Evolutionary conservation across 2,888 invertebrate genomes (phyloP).

Genomic region (Idaea straminata): DNA sequence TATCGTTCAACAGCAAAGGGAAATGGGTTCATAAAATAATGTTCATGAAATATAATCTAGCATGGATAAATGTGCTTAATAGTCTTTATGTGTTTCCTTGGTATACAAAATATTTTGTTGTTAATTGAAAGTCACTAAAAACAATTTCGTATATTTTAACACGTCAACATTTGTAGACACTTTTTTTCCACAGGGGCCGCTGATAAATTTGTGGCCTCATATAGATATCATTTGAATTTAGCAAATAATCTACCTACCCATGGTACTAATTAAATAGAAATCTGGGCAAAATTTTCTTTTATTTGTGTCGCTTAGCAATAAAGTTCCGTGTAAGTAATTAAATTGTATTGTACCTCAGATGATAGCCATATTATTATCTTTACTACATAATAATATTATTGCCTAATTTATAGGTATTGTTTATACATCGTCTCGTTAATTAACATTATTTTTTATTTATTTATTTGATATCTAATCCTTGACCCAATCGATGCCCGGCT

Average conservation of each 20-base stretch:
- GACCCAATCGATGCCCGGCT: conserved; percentile 24
- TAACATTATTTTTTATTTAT: not conserved
- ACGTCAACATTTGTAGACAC: too few species aligned
- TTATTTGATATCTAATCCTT: conserved; percentile 19
- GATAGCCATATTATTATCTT: not conserved
- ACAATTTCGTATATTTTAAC: not conserved
- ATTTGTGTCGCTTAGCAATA: too few species aligned
- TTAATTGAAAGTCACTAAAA: not conserved
- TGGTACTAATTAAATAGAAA: too few species aligned
- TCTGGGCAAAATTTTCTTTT: too few species aligned
- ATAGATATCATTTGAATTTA: too few species aligned
- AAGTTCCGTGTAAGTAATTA: too few species aligned
- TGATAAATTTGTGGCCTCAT: too few species aligned
- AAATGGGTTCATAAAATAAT: not conserved
- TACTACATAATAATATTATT: not conserved
- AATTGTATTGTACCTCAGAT: not conserved
- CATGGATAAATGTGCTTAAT: not conserved
- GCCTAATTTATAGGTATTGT: not conserved
- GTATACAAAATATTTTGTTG: not conserved
- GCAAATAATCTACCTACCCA: too few species aligned
- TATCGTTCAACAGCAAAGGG: not conserved
- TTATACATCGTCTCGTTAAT: conserved; percentile 9
- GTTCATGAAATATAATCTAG: not conserved
- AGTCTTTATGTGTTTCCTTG: not conserved
- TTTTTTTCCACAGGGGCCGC: too few species aligned